Conservation (phyloP, 2,113 vertebrate species). For the Pelodiscus sinensis region DNA sequence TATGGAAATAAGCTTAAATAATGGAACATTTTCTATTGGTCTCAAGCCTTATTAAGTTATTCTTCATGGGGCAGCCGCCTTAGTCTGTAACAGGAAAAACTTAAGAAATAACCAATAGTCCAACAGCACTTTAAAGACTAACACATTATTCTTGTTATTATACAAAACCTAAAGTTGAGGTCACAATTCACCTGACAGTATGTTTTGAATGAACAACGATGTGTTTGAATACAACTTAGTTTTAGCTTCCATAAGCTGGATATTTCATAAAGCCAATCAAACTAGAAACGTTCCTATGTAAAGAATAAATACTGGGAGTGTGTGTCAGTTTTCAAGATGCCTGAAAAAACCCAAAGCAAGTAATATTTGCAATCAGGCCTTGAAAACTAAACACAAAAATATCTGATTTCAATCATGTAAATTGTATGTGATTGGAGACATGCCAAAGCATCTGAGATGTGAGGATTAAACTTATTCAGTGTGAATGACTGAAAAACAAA, state of each 20-base stretch:
- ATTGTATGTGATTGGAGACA: neutral
- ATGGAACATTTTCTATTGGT: neutral
- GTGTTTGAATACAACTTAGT: neutral
- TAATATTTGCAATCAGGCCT: neutral
- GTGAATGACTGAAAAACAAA: neutral
- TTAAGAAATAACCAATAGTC: no score
- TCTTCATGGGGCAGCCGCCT: neutral
- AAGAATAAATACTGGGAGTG: neutral
- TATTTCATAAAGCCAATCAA: neutral
- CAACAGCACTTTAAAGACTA: no score
- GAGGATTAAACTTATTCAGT: neutral
- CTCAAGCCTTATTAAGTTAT: neutral
- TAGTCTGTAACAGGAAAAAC: no score
- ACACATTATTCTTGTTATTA: neutral
- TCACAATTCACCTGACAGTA: neutral
- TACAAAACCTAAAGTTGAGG: neutral
- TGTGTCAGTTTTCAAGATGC: neutral
- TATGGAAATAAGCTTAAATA: neutral
- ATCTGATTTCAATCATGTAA: neutral
- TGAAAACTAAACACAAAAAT: neutral
- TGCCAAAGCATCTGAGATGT: neutral
- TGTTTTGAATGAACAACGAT: neutral
- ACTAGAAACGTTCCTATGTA: neutral
- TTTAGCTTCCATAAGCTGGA: neutral
- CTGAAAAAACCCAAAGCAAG: slow-evolving; percentile 7